Evolutionary conservation across 2,888 invertebrate genomes (phyloP).

Genomic region (Thecophora atra): DNA sequence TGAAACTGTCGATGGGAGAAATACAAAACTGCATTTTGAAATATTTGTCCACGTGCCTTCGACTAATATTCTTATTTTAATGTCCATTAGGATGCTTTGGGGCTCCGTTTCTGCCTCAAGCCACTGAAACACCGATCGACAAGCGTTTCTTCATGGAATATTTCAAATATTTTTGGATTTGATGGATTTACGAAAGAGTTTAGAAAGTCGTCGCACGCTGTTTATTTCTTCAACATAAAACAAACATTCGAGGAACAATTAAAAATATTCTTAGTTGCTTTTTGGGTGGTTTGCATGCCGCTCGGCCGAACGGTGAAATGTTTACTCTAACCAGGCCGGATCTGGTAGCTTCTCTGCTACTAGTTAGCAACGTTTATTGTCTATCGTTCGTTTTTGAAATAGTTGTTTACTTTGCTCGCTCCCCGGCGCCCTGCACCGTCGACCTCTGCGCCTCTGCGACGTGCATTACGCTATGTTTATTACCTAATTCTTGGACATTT

Average conservation of each 20-base stretch:
- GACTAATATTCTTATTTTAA: no score
- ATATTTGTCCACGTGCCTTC: no score
- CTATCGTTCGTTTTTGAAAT: conserved; percentile 20
- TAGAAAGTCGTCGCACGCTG: background rate
- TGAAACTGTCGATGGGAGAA: no score
- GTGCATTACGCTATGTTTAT: background rate
- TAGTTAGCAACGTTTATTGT: conserved; percentile 38
- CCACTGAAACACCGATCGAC: background rate
- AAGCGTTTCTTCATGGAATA: background rate
- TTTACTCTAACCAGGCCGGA: conserved; percentile 31
- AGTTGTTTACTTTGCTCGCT: conserved; percentile 21
- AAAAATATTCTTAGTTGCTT: conserved; percentile 36
- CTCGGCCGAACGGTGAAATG: background rate
- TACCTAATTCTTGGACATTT: conserved; percentile 37
- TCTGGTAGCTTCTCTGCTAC: conserved; percentile 19
- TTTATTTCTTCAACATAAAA: conserved; percentile 36
- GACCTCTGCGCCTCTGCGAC: background rate
- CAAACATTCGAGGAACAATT: conserved; percentile 37
- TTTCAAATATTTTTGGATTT: background rate
- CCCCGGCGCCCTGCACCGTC: background rate
- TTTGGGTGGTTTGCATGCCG: conserved; percentile 37
- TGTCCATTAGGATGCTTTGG: no score
- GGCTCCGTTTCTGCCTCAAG: no score
- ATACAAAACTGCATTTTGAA: no score
- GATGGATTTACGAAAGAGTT: background rate